phyloP scores from a whole-genome alignment of 1,140 invertebrate genomes.

The Procambarus virginalis region DNA sequence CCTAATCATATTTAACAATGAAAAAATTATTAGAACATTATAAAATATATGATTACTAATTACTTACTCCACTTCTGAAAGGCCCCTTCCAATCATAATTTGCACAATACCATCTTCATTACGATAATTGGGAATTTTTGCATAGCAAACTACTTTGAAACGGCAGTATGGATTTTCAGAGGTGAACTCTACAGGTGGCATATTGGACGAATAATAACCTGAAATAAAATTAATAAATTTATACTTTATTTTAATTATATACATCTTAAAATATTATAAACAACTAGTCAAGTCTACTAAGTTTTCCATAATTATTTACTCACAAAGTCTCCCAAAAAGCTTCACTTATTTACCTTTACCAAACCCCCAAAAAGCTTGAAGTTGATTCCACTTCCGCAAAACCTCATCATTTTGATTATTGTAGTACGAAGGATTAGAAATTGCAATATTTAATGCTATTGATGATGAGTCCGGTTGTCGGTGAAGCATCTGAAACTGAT shows the following conservation, averaged over 20 bases:
- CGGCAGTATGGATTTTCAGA: slow-evolving; percentile 86
- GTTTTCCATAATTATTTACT: neutral
- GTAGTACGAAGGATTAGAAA: slow-evolving; percentile 11
- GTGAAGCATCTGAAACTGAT: neutral
- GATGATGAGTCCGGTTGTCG: slow-evolving; percentile 14
- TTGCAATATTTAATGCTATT: slow-evolving; percentile 29
- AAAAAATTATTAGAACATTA: neutral
- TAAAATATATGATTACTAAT: no score
- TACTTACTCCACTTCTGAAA: slow-evolving; percentile 82
- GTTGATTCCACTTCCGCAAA: slow-evolving; percentile 28
- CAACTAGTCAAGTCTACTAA: no score
- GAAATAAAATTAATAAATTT: neutral
- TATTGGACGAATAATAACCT: slow-evolving; percentile 40
- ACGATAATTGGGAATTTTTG: slow-evolving; percentile 86
- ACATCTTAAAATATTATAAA: no score
- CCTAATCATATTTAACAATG: neutral
- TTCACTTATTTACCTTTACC: slow-evolving; percentile 10
- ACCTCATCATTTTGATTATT: slow-evolving; percentile 41
- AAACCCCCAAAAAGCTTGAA: slow-evolving; percentile 36
- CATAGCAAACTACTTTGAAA: slow-evolving; percentile 95
- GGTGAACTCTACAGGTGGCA: slow-evolving; percentile 33
- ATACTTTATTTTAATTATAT: neutral
- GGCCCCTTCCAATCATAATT: slow-evolving; percentile 86
- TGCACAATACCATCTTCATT: slow-evolving; percentile 91
- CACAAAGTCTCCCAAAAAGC: no score